phyloP scores from a whole-genome alignment of 64 coral and sea anemone species.

The Dendrophyllia cribrosa region DNA sequence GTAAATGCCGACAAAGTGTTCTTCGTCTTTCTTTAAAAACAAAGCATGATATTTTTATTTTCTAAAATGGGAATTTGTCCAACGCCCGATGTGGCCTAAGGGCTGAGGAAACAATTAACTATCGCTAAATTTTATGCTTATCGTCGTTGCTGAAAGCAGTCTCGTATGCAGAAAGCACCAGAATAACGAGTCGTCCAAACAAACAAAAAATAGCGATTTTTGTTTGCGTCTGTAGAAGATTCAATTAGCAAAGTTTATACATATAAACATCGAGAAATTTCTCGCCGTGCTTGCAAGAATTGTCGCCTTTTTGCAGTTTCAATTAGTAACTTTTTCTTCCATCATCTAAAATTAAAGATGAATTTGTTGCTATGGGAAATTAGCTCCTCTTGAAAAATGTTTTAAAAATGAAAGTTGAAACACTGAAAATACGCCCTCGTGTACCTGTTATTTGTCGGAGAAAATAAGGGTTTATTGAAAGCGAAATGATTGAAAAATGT shows the following conservation, averaged over 20 bases:
- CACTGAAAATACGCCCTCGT: background rate
- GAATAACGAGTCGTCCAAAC: background rate
- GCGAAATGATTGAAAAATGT: background rate
- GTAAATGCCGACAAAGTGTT: background rate
- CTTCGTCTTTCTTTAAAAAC: background rate
- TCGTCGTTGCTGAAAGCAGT: background rate
- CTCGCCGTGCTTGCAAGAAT: too few relatives aligned
- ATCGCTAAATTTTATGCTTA: background rate
- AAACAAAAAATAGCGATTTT: background rate
- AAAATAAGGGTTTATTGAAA: background rate
- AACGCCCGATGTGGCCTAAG: background rate
- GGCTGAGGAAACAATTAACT: background rate
- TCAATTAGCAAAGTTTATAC: too few relatives aligned
- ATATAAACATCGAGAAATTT: too few relatives aligned
- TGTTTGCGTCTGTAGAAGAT: too few relatives aligned
- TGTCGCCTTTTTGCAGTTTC: background rate
- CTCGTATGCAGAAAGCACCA: background rate
- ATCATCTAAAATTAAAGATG: background rate
- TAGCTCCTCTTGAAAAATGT: conserved; percentile 1
- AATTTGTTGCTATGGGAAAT: background rate
- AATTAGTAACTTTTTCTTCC: background rate
- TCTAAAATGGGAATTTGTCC: background rate
- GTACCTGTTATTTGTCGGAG: background rate
- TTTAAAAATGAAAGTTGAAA: conserved; percentile 29
- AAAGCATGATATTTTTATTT: conserved; percentile 15